Evolutionary conservation across 2,113 vertebrate genomes (phyloP), one percentile per base, ranked within the genome.

Genomic region (Ptilorrhoa leucosticta): DNA sequence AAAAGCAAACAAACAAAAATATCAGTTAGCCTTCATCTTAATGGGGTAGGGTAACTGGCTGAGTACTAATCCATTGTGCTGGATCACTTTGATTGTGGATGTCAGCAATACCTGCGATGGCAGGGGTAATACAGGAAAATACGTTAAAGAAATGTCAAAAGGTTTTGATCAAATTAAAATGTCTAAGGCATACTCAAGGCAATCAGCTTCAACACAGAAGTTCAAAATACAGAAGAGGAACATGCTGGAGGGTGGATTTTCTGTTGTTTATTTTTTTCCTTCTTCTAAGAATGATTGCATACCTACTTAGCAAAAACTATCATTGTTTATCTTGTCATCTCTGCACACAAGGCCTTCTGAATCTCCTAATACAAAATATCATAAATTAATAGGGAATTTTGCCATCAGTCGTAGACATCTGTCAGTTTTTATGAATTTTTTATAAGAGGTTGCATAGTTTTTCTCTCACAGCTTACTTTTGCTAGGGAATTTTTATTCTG

Each of bases 91-190:
- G 65, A 75, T 88, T 90, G 87, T 65, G 39, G 27, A 50, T 77
- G 7, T 37, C 47, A 88, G 42, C 33, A 76, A 28, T 73, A 90
- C 40, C 89, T 94, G 66, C 92, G 72, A 80, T 20, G 18, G 42
- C 14, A 75, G 37, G 6, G 33, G 7, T 28, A 82, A 26, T 35
- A 51, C 3, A 75, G 73, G 40, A 93, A 72, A 89, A 90, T 63
- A 68, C 40, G 48, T 85, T 94, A 91, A 69, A 91, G 84, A 83
- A 80, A 91, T 83, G 30, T 76, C 57, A 86, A 81, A 94, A 93
- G 30, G 26, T 89, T 91, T 90, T 70, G 70, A 95, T 89, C 37
- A 89, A 94, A 90, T 96, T 87, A 93, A 96, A 94, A 94, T 61
- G 21, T 92, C 57, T 82, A 84, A 56, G 45, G 71, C 22, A 66